Conservation (phyloP, 2,888 invertebrate species). For the Trisateles emortualis region DNA sequence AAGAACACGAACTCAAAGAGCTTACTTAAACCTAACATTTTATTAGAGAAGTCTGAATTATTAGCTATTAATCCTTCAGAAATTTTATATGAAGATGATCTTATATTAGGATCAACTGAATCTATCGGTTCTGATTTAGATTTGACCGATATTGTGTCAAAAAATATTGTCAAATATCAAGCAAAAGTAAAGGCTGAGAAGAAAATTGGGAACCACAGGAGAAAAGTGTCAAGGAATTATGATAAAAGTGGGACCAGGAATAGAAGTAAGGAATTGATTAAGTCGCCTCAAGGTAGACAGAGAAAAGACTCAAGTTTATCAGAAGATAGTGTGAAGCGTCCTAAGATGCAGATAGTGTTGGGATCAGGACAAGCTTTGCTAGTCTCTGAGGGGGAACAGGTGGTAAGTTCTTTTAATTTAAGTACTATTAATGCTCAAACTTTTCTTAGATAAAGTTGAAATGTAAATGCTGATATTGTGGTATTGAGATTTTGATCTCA, state of each 20-base stretch:
- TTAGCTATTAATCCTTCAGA: constrained; percentile 62
- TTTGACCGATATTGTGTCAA: constrained; percentile 59
- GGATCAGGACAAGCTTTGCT: constrained; percentile 85
- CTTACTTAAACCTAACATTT: constrained; percentile 54
- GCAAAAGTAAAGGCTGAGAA: constrained; percentile 63
- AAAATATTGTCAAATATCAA: constrained; percentile 61
- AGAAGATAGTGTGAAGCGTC: constrained; percentile 74
- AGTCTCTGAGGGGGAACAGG: constrained; percentile 87
- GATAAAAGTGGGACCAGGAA: constrained; percentile 61
- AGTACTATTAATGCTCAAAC: too few species aligned
- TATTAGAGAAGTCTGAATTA: constrained; percentile 40
- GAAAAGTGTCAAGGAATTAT: constrained; percentile 70
- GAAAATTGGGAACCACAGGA: constrained; percentile 78
- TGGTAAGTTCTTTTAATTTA: constrained; percentile 70
- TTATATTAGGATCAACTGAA: constrained; percentile 73
- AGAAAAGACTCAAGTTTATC: constrained; percentile 72
- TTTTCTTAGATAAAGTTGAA: too few species aligned
- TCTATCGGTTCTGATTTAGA: constrained; percentile 69
- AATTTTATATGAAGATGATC: constrained; percentile 75
- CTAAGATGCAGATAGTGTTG: constrained; percentile 82
- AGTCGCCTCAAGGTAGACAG: constrained; percentile 67
- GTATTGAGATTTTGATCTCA: too few species aligned
- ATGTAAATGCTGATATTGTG: neutral
- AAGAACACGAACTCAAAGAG: constrained; percentile 63
- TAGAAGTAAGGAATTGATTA: constrained; percentile 66